Evolutionary conservation across 2,888 invertebrate genomes (phyloP).

Genomic region (Strigamia transsilvanica): DNA sequence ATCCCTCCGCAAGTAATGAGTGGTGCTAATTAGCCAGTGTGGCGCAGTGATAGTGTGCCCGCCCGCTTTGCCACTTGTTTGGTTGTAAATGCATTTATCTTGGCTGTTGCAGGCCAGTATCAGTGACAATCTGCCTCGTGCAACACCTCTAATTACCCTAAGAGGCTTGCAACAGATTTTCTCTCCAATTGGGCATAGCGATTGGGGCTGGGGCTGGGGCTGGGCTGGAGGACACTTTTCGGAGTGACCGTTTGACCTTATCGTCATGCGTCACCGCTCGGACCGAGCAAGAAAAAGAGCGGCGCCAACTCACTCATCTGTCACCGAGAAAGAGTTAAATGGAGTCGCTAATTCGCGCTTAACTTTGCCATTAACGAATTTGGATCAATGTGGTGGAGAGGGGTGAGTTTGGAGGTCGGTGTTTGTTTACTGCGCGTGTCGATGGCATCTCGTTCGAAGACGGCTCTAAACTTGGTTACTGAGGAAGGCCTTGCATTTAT

Average conservation of each 20-base stretch:
- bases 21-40: slow-evolving; percentile 52
- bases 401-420: neutral
- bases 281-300: neutral
- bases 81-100: slow-evolving; percentile 51
- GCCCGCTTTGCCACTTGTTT: slow-evolving; percentile 46
- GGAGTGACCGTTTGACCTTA: slow-evolving; percentile 18
- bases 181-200: slow-evolving; percentile 17
- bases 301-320: neutral
- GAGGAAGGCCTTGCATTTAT: neutral
- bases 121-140: slow-evolving; percentile 52
- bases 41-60: slow-evolving; percentile 50
- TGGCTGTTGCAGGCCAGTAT: slow-evolving; percentile 50
- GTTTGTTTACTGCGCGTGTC: slow-evolving; percentile 27
- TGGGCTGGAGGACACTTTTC: neutral
- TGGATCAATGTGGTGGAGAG: slow-evolving; percentile 4
- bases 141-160: slow-evolving; percentile 52
- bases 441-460: neutral
- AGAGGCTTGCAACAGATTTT: slow-evolving; percentile 50
- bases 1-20: slow-evolving; percentile 39
- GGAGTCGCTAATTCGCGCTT: slow-evolving; percentile 40
- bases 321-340: slow-evolving; percentile 29
- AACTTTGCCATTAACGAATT: slow-evolving; percentile 47
- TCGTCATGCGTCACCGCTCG: neutral
- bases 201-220: neutral
- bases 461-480: neutral